Evolutionary conservation across 1,140 invertebrate genomes (phyloP), one percentile per base, ranked within the genome.

Genomic region (Danaus plexippus): DNA sequence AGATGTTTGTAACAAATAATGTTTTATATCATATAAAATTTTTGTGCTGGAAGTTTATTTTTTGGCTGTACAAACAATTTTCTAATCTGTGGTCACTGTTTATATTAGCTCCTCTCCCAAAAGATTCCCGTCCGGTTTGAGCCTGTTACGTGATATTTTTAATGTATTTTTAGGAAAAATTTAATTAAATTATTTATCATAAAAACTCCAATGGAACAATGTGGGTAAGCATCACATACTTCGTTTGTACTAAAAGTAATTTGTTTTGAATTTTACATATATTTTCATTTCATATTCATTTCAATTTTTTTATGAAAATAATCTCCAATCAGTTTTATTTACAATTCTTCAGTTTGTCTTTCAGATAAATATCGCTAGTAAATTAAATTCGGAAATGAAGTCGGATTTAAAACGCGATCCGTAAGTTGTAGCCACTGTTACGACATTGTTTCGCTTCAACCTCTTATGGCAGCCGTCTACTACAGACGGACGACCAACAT

Each of bases 61-160:
- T 63, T 49, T 54, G 61, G 57, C 61, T 59, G 59, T 59, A 59
- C 54, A 59, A 64, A 59, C 61, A 59, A 47, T 64, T 64, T 59
- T 59, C 61, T 64, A 64, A 64, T 59, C 59, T 55, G 61, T 55
- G 57, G 49, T 47, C 47, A 47, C 41, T 59, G 61, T 63, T 63
- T 59, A 45, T 40, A 46, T 54, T 59, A 47, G 42, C 43, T 58
- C 22, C 52, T 46, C 48, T 13, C 22, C 22, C 22, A 32, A 32
- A 32, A 32, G 22, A 32, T 32, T 32, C 22, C 22, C 2, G 7
- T 6, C 22, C 22, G 22, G 22, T 32, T 32, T 32, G 22, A 32
- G 22, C 22, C 22, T 4, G 22, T 32, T 32, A 32, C 22, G 22
- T 32, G 22, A 32, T 32, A 32, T 32, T 32, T 32, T 32, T 32